Evolutionary conservation across 2,113 vertebrate genomes (phyloP), one percentile per base, ranked within the genome.

Genomic region (Paramormyrops kingsleyae): DNA sequence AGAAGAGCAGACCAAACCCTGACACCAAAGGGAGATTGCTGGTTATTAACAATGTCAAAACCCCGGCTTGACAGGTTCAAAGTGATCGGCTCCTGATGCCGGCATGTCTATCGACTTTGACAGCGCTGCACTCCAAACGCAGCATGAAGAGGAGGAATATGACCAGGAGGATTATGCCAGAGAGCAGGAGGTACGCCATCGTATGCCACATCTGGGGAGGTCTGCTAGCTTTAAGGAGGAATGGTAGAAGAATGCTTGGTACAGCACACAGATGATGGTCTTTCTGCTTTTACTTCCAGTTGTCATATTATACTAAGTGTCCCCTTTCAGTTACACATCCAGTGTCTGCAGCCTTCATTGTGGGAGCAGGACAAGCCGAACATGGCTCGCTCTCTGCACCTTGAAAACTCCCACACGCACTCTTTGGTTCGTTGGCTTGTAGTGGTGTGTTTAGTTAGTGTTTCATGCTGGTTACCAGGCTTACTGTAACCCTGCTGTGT

Each of bases 81-180:
- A n/a, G 47, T 52, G 47, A 70, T 47, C 21, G 4, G 59, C 7
- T 52, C 27, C 46, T 12, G 84, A 35, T 62, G n/a, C 50, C 90
- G 92, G 47, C 84, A 97, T 97, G 96, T 96, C 96, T 9, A 96
- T 97, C 84, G 96, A 97, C 90, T 97, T 96, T 89, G 96, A 96
- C 90, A 95, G 95, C 13, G 95, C 94, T 91, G 95, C 96, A 89
- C 93, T 97, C 88, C 95, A 96, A 92, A 96, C 94, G 6, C 96
- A 95, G 83, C 95, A 96, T 6, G 95, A 96, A 31, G 96, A 96
- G 5, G 93, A 94, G 47, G 96, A 96, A 31, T 96, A 95, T 89
- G 96, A 97, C 90, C 94, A 94, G n/a, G 95, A 96, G 87, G 96
- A 97, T 91, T 96, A 95, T 74, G 95, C 94, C 1, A 94, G 96